Base-by-base conservation (phyloP, 2,113 vertebrate genomes). In the Gasterosteus aculeatus region DNA sequence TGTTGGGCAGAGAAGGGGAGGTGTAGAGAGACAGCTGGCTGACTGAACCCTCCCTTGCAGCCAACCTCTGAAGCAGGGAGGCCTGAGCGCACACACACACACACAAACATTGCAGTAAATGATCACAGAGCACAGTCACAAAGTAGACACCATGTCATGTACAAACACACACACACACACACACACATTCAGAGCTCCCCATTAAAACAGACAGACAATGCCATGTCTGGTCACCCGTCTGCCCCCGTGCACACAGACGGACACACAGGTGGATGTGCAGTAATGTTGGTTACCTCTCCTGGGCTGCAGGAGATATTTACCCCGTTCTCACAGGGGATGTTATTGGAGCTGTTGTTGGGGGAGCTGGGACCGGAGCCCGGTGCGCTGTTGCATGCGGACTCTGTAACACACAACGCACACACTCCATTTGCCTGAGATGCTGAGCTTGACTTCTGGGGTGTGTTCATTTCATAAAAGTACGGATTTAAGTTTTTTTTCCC, bases 331-430 rank as follows among this genome's bases (percentile, higher is more conserved):
- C 93, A 61, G 82, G 96, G 96, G 88, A 99, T 96, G 86, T 97
- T 98, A 88, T 95, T 96, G 80, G 97, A 99, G 93, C 97, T 98
- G 95, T 98, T 99, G 94, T 97, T 99, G 47, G 98, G 98, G 18
- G 98, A 99, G 85, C 97, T 99, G 87, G 98, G 97, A 8, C 97
- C 97, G 1, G 98, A 99, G 67, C 98, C 97, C 2, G 97, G 98
- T 70, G 97, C 98, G 2, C 98, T 99, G 94, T 95, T 99, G 91
- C 98, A 99, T 2, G 95, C 95, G 0, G 97, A 98, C 79, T 99
- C 98, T 99, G 86, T 3, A 71, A 83, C 22, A 81, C 33, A 74
- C 39, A 58, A 35, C 8, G 72, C 11, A 54, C 3, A 44, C 18
- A 58, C 38, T 0, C 1, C 22, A 39, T 61, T 47, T 51, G 7